A percentile compares a stretch with the other conserved stretches of the same genome.
These are phyloP conservation scores for Cercopithecus mitis DNA, from an alignment of 2,797 vertebrate genomes.

Conservation along the genomic window DNA sequence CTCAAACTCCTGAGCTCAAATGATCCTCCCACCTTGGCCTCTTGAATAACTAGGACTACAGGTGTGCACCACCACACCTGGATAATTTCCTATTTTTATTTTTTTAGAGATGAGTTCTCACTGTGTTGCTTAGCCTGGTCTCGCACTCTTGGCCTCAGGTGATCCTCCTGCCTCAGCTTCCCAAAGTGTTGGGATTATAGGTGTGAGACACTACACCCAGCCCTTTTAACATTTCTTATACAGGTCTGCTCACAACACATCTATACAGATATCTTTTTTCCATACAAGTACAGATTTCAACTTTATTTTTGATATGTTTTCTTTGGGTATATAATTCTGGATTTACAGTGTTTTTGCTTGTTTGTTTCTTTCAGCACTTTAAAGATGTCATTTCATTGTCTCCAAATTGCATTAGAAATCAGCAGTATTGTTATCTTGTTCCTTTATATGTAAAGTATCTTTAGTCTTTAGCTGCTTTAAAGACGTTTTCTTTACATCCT, in stretches of 20 bases:
- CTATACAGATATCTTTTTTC: background rate
- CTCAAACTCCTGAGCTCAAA: background rate
- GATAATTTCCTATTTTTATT: background rate
- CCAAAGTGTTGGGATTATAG: background rate
- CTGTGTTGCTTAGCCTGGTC: background rate
- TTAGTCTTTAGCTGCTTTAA: background rate
- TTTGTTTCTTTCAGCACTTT: background rate
- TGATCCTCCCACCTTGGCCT: background rate
- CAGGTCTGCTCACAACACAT: background rate
- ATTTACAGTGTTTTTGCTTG: background rate
- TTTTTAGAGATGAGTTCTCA: background rate
- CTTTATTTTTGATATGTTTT: background rate
- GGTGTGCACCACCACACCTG: background rate
- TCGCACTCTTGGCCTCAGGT: background rate
- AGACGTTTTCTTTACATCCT: background rate
- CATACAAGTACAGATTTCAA: background rate
- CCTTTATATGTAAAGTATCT: background rate
- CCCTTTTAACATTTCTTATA: background rate
- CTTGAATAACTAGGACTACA: background rate
- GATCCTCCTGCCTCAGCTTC: background rate
- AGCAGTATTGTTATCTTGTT: background rate
- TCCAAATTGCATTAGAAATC: background rate
- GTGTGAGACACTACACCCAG: background rate
- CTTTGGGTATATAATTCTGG: background rate
- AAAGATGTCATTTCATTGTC: background rate